Base-by-base conservation (phyloP, 2,797 vertebrate species). In the Acanthurus lineatus region DNA sequence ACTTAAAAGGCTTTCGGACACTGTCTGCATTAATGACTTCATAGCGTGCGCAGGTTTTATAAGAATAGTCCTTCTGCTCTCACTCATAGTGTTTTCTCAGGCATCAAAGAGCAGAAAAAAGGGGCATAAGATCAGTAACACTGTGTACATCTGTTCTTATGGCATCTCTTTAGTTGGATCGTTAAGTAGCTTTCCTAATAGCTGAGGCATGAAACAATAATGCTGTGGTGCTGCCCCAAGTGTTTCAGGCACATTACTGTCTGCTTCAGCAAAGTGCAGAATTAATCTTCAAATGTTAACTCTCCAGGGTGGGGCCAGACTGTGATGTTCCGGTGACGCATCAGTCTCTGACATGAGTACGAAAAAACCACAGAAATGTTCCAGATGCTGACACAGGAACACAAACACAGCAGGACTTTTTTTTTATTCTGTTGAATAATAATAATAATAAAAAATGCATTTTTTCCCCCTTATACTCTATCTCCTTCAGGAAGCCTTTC, bases 401-500 rank as follows among this genome's bases (percentile, higher is more conserved):
- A 49, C 9, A 73, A 20, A 68, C 48, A 86, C 66, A 60, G 48
- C 35, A 65, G 19, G 48, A 64, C 44, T 40, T 47, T 35, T 35
- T 35, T 35, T 35, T 77, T 35, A 35, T 35, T 35, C 5, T 35
- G 32, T 76, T 82, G 73, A 76, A 71, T 72, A 58, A 78, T 12
- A 65, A 44, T 12, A 65, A 44, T 44, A 19, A 49, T 52, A 51
- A 38, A 59, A 52, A 9, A 40, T 9, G 6, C 17, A 44, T 64
- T 48, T 63, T 48, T 9, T n/a, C 5, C 9, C 10, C 62, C 32
- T 68, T 51, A 48, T 32, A 9, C 9, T 8, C 44, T 10, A 69
- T 72, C 54, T 63, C 62, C 65, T 71, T 77, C 59, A 70, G 49
- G 57, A 71, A 70, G 53, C 58, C 78, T 81, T 81, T 88, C 74